Base-by-base conservation (phyloP, 2,113 vertebrate species). In the Excalfactoria chinensis region DNA sequence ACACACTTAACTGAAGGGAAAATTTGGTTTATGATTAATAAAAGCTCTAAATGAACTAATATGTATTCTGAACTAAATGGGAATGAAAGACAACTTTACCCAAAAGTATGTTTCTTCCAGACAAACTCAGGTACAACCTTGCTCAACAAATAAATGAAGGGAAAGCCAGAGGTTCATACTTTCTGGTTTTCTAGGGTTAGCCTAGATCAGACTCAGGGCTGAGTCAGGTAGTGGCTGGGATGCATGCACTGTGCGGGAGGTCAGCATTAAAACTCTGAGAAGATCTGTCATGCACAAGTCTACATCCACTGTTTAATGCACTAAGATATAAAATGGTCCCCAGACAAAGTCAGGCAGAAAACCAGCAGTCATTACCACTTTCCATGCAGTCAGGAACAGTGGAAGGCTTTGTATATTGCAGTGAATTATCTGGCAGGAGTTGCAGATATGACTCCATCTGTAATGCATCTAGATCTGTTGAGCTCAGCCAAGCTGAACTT, bases 401-500 rank as follows among this genome's bases (percentile, higher is more conserved):
- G n/a, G 37, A 75, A 37, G 35, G 46, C 63, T 90, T 81, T 89
- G 80, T 84, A 71, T 67, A 68, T 41, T 12, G 37, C 58, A 70
- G 55, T 37, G 49, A 89, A 69, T 66, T 78, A 72, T 69, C 82
- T 93, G 91, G 89, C 89, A 93, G 71, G 63, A 62, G 32, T 4
- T 69, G 44, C 58, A 87, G 74, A 60, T 92, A 63, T 75, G 93
- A 93, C 82, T 82, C 74, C 84, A 89, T 9, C 78, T 49, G 63
- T 77, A 87, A 69, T 79, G 74, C 71, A 75, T 89, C 78, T 87
- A 66, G 67, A 53, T 53, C 70, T 64, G 40, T 28, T 72, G 53
- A 82, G 44, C 49, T 43, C 64, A 87, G 85, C 71, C 87, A 92
- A 51, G 48, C 37, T 49, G 55, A 87, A 34, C 78, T 86, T 72